These are phyloP conservation scores for Eupithecia insigniata DNA, from an alignment of 2,888 invertebrate species.

Conservation along the genomic window DNA sequence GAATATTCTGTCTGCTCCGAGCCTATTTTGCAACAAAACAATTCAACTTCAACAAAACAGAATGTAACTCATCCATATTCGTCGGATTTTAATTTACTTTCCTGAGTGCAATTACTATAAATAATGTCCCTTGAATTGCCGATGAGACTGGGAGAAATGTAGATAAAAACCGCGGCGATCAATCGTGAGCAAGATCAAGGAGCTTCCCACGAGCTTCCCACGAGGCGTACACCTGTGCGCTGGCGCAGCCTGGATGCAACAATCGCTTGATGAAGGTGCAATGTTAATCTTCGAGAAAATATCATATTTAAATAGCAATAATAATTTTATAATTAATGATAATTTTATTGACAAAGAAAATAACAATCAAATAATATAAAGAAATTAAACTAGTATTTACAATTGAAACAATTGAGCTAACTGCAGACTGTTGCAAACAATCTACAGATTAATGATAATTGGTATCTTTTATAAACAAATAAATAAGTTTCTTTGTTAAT, in stretches of 20 bases:
- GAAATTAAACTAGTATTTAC: too few relatives aligned
- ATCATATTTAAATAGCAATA: background rate
- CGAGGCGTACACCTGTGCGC: slow-evolving; percentile 76
- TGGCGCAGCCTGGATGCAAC: slow-evolving; percentile 41
- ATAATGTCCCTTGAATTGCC: slow-evolving; percentile 51
- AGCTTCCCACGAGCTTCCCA: slow-evolving; percentile 79
- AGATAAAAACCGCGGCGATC: slow-evolving; percentile 57
- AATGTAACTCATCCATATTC: slow-evolving; percentile 25
- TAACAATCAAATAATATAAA: too few relatives aligned
- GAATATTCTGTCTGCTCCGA: background rate
- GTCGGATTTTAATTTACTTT: slow-evolving; percentile 30
- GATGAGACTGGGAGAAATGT: slow-evolving; percentile 49
- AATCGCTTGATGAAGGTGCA: slow-evolving; percentile 22
- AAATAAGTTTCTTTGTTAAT: too few relatives aligned
- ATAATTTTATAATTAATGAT: too few relatives aligned
- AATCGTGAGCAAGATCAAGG: slow-evolving; percentile 66
- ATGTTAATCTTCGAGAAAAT: background rate
- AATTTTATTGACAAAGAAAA: too few relatives aligned
- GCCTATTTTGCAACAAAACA: background rate
- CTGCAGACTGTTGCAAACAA: too few relatives aligned
- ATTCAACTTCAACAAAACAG: background rate
- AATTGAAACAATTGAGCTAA: too few relatives aligned
- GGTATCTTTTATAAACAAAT: too few relatives aligned
- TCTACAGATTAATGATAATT: too few relatives aligned
- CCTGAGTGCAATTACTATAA: slow-evolving; percentile 53